Evolutionary conservation across 2,113 vertebrate genomes (phyloP).

Genomic region (Pelecanoides urinatrix): DNA sequence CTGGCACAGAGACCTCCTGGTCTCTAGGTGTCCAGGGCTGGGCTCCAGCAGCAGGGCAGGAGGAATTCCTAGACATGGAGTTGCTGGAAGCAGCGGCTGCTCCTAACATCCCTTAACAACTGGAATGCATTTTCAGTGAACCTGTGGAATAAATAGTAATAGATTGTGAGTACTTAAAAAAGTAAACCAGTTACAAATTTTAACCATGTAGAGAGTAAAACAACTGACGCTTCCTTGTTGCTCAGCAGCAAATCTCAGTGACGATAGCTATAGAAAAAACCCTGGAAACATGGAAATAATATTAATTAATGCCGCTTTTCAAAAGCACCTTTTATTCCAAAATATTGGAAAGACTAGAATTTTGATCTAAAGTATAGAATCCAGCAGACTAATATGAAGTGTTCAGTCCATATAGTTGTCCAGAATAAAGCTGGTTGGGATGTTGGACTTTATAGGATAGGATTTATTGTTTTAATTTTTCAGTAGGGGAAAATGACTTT

Average conservation of each 20-base stretch:
- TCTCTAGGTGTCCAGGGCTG: not conserved
- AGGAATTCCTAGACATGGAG: not conserved
- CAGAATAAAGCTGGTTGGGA: not conserved
- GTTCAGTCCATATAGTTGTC: not conserved
- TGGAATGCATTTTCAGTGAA: not conserved
- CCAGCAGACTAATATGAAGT: not conserved
- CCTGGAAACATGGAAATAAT: not conserved
- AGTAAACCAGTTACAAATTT: not conserved
- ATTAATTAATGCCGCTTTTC: not conserved
- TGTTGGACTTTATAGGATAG: not conserved
- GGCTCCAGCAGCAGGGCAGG: not conserved
- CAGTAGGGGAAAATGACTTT: not conserved
- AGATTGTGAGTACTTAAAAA: not conserved
- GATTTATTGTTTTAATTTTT: not conserved
- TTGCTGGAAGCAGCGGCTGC: not conserved
- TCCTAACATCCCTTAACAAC: not conserved
- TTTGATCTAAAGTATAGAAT: not conserved
- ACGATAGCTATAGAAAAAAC: not conserved
- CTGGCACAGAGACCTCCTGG: not conserved
- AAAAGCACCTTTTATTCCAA: not conserved
- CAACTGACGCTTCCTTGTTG: not conserved
- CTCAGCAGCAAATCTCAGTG: not conserved
- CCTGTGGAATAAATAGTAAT: not conserved
- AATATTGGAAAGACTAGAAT: not conserved
- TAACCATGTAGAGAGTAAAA: not conserved